These are phyloP conservation scores for Heptranchias perlo DNA, from an alignment of 2,113 vertebrate genomes.

Conservation along the genomic window DNA sequence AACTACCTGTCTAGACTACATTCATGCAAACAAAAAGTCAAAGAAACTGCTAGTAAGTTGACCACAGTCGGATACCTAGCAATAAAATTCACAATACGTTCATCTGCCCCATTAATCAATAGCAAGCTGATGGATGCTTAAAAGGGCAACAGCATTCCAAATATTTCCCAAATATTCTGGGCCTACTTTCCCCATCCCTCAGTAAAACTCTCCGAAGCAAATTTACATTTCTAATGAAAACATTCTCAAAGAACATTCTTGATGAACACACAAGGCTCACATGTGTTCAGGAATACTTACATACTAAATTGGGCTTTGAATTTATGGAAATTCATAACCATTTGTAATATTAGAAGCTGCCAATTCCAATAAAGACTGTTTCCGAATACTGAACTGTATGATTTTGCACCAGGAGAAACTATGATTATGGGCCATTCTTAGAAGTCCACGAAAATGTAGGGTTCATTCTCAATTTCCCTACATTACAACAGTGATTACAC, in stretches of 20 bases:
- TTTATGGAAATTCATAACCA: not conserved
- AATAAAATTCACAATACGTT: not conserved
- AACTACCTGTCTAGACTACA: not conserved
- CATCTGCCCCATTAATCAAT: not conserved
- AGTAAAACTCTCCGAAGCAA: constrained; percentile 12
- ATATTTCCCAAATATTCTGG: not conserved
- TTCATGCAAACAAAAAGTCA: not conserved
- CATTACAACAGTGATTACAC: not conserved
- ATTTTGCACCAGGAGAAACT: not conserved
- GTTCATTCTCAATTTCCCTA: constrained; percentile 1
- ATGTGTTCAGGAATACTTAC: not conserved
- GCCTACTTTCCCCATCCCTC: not conserved
- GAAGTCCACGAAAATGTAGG: not conserved
- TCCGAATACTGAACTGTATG: not conserved
- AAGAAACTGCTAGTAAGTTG: not conserved
- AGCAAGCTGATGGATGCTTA: not conserved
- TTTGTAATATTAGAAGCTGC: not conserved
- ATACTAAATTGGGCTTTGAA: not conserved
- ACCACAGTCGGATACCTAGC: not conserved
- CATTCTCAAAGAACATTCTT: constrained; percentile 5
- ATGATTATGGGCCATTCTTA: not conserved
- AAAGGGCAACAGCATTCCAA: constrained; percentile 6
- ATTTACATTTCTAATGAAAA: constrained; percentile 24
- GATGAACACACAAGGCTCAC: not conserved
- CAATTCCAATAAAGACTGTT: not conserved